Evolutionary conservation across 2,113 vertebrate species (phyloP).

Genomic region (Cheirogaleus medius): DNA sequence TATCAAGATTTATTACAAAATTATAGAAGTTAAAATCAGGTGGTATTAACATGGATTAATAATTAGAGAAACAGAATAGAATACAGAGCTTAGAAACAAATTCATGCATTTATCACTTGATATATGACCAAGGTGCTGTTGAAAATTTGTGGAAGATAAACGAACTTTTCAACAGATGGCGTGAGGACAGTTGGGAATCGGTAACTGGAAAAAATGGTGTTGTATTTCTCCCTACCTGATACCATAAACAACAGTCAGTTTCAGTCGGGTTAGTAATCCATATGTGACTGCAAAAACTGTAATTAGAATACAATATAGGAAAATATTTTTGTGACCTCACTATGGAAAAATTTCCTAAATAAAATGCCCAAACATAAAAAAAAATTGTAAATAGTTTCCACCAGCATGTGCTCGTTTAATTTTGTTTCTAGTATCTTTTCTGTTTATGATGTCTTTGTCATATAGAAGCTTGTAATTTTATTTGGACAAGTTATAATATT

Average conservation of each 20-base stretch:
- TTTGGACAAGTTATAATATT: background rate
- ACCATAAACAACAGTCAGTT: background rate
- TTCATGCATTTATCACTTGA: background rate
- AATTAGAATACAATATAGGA: constrained; percentile 1
- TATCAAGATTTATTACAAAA: background rate
- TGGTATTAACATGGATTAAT: background rate
- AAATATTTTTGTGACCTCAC: background rate
- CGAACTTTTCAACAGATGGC: background rate
- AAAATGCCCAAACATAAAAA: constrained; percentile 1
- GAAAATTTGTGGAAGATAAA: background rate
- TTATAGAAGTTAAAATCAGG: background rate
- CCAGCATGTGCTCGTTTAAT: background rate
- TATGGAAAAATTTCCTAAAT: background rate
- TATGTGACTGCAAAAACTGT: background rate
- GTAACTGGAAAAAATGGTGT: background rate
- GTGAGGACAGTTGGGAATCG: background rate
- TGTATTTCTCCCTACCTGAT: background rate
- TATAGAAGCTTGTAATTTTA: background rate
- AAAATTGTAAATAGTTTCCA: background rate
- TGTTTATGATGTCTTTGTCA: background rate
- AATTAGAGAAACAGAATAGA: background rate
- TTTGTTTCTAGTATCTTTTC: background rate
- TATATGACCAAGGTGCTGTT: background rate
- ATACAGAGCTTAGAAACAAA: background rate
- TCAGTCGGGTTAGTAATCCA: background rate